phyloP scores from a whole-genome alignment of 2,113 vertebrate genomes.

The Myiozetetes cayanensis region DNA sequence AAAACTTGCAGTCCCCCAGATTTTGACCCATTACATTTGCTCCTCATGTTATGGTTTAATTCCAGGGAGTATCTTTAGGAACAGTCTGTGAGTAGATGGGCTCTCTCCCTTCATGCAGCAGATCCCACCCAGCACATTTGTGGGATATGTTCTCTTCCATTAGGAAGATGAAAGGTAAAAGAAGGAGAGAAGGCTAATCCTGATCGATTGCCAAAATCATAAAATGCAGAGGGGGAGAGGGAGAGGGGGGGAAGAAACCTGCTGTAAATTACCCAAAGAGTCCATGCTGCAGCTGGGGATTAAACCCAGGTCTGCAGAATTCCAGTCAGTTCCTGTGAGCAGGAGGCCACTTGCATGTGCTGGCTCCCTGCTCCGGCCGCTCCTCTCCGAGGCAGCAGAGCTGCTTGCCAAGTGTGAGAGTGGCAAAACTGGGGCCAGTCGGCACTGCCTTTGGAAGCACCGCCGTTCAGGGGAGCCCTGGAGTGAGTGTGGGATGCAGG shows the following conservation, averaged over 20 bases:
- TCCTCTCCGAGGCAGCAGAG: background rate
- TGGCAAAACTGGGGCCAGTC: background rate
- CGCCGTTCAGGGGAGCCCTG: background rate
- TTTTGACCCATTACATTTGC: background rate
- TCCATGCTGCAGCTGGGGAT: background rate
- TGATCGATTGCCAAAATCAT: constrained; percentile 1
- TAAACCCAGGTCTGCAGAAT: background rate
- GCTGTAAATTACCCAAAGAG: background rate
- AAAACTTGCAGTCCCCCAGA: background rate
- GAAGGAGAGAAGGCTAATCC: background rate
- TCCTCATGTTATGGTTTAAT: background rate
- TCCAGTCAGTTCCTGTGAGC: background rate
- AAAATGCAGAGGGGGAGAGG: background rate
- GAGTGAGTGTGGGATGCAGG: background rate
- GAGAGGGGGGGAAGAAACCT: background rate
- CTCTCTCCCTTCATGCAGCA: background rate
- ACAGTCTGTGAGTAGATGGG: background rate
- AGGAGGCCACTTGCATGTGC: background rate
- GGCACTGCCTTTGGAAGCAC: background rate
- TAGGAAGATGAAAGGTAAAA: background rate
- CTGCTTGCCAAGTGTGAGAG: background rate
- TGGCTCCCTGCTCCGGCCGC: background rate
- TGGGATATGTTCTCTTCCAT: fast-evolving
- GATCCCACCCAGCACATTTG: background rate
- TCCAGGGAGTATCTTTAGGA: background rate